Base-by-base conservation (phyloP, 1,140 invertebrate species). In the Drosophila pectinifera region DNA sequence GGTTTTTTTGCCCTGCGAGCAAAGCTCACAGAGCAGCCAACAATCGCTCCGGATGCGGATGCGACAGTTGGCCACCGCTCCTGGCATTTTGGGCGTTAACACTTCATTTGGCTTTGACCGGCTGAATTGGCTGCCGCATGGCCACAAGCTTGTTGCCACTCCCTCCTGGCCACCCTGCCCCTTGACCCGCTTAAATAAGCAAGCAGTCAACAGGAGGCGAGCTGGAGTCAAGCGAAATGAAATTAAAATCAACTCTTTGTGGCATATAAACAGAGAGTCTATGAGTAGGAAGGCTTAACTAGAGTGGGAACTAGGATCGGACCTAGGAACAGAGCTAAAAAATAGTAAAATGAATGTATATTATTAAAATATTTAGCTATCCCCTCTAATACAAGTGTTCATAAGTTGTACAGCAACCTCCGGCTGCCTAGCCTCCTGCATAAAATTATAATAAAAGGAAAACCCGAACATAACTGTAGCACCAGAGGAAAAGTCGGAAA, bases 91-190 rank as follows among this genome's bases (percentile, higher is more conserved):
- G 34, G 70, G 61, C 26, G 45, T 74, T 73, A 85, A 74, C 81
- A 81, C 76, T 77, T 80, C 67, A 80, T 77, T 85, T 77, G 62
- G 55, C 62, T 68, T 77, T 61, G 61, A 84, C 70, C 72, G 76
- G 41, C 61, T 34, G 57, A 58, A 78, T 68, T 59, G 79, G 41
- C 48, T 63, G 48, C 36, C 18, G 51, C 31, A 63, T 68, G 65
- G 63, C 67, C 67, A 57, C 67, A 70, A 69, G n/a, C 18, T 70
- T 24, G 24, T 18, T 14, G 16, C 48, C 63, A 69, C 22, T 43
- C 16, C 13, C 6, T 45, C 55, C 22, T 45, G 46, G 18, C 5
- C 11, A 16, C n/a, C n/a, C n/a, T n/a, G n/a, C n/a, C 22, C 41
- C 20, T n/a, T 24, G 16, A 45, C 39, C 42, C 38, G 46, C 63